phyloP scores from a whole-genome alignment of 2,888 invertebrate species.

The Oscheius myriophilus region DNA sequence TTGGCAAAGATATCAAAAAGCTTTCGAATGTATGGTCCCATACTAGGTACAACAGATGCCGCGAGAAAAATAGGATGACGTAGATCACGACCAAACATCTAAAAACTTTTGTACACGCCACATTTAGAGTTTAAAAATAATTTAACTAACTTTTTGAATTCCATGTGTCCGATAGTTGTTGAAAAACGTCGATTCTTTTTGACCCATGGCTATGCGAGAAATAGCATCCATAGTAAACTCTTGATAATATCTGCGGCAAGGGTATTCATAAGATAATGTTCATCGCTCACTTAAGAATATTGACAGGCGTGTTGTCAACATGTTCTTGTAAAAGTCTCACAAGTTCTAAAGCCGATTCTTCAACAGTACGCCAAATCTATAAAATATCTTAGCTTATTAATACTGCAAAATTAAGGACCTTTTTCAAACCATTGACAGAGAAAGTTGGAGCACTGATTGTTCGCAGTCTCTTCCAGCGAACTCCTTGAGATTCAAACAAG shows the following conservation, averaged over 20 bases:
- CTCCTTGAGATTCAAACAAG: constrained; percentile 72
- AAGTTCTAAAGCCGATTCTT: constrained; percentile 42
- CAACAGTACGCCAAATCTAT: constrained; percentile 32
- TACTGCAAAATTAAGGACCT: constrained; percentile 21
- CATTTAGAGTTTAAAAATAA: background rate
- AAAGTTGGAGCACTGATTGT: constrained; percentile 74
- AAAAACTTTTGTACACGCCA: no score
- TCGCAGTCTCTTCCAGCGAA: constrained; percentile 75
- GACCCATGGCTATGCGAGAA: constrained; percentile 49
- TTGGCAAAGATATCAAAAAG: constrained; percentile 13
- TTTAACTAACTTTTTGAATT: background rate
- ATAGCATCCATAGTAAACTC: constrained; percentile 54
- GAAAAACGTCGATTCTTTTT: constrained; percentile 40
- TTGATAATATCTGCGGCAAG: constrained; percentile 32
- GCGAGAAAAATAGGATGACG: constrained; percentile 32
- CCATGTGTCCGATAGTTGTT: constrained; percentile 21
- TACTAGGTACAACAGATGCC: constrained; percentile 29
- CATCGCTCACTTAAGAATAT: constrained; percentile 35
- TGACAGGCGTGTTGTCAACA: constrained; percentile 30
- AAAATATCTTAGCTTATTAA: background rate
- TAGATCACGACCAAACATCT: constrained; percentile 37
- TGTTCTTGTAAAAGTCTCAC: constrained; percentile 31
- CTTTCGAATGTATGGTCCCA: constrained; percentile 17
- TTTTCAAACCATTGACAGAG: constrained; percentile 67
- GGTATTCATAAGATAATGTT: no score